Conservation (phyloP, 2,797 vertebrate species). For the Anguilla megastoma region DNA sequence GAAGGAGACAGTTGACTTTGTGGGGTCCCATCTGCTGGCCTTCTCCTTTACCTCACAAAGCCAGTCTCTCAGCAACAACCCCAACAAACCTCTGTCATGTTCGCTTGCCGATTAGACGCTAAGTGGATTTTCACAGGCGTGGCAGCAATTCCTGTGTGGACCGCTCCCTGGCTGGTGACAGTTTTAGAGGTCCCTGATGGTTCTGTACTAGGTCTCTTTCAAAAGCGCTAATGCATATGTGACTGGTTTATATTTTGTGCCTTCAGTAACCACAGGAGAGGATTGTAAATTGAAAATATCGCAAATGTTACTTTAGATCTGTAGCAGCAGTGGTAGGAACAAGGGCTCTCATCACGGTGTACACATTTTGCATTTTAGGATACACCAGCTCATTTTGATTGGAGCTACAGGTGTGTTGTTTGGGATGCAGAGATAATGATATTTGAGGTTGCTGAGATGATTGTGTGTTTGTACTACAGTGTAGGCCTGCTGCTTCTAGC, state of each 20-base stretch:
- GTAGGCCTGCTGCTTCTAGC: neutral
- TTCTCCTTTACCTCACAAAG: neutral
- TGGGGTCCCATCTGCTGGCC: neutral
- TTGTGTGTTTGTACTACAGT: neutral
- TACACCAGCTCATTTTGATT: neutral
- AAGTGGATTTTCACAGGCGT: constrained; percentile 67
- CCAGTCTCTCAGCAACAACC: neutral
- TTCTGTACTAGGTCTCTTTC: neutral
- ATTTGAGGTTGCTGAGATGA: neutral
- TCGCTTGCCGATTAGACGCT: constrained; percentile 62
- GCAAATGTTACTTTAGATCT: neutral
- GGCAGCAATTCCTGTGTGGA: constrained; percentile 50
- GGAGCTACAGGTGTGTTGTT: neutral
- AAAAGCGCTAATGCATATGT: neutral
- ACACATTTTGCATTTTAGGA: neutral
- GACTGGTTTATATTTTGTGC: neutral
- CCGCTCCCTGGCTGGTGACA: neutral
- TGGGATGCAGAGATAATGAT: neutral
- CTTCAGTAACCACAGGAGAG: neutral
- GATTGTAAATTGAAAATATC: neutral
- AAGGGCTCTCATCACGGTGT: neutral
- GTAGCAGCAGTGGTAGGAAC: neutral
- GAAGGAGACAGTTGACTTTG: neutral
- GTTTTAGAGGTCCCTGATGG: neutral
- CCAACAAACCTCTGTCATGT: constrained; percentile 18